phyloP scores from a whole-genome alignment of 2,888 invertebrate genomes.

The Drosophila tripunctata region DNA sequence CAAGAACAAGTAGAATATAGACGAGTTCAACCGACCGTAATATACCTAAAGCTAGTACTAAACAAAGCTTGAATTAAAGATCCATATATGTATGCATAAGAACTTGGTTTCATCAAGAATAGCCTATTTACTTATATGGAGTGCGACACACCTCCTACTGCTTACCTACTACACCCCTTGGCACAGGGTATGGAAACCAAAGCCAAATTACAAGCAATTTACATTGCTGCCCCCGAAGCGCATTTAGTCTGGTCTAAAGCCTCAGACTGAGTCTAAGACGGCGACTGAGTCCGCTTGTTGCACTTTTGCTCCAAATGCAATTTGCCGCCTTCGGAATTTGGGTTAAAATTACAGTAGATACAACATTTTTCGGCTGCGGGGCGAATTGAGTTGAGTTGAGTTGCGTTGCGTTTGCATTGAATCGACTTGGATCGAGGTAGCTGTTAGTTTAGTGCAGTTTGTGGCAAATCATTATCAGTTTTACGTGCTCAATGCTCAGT shows the following conservation, averaged over 20 bases:
- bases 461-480: slow-evolving; percentile 68
- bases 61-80: too few species aligned
- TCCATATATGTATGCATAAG: too few species aligned
- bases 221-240: slow-evolving; percentile 63
- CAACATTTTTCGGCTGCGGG: slow-evolving; percentile 64
- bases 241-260: slow-evolving; percentile 38
- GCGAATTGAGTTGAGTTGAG: slow-evolving; percentile 37
- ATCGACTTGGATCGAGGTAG: slow-evolving; percentile 17
- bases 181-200: slow-evolving; percentile 32
- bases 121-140: too few species aligned
- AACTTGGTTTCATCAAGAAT: too few species aligned
- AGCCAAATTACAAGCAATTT: slow-evolving; percentile 78
- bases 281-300: slow-evolving; percentile 36
- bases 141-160: neutral
- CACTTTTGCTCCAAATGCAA: slow-evolving; percentile 75
- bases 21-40: neutral
- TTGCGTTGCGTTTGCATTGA: too few species aligned
- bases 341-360: slow-evolving; percentile 77
- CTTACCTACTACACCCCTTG: neutral
- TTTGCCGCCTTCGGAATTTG: slow-evolving; percentile 72
- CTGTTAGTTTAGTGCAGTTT: slow-evolving; percentile 27
- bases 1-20: neutral
- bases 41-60: neutral
- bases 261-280: slow-evolving; percentile 9
- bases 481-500: too few species aligned